Percentiles rank a stretch among this genome's conserved stretches.
Evolutionary conservation across 1,140 invertebrate species (phyloP).

Genomic region (Tetramorium parvispinum): DNA sequence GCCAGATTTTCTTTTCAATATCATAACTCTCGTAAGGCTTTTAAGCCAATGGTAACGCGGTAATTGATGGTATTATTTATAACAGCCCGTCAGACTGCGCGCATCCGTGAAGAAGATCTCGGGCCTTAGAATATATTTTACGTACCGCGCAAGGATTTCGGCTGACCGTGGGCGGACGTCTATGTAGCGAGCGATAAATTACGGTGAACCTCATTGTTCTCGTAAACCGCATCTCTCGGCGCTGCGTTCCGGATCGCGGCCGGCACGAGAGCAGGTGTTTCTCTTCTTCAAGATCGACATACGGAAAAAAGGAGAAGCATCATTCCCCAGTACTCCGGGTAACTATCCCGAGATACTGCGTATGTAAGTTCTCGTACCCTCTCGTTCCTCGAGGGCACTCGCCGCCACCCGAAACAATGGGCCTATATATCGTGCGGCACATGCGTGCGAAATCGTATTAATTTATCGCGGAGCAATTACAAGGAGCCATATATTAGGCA

Average conservation of each 20-base stretch:
- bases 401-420: conserved; percentile 76
- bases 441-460: conserved; percentile 84
- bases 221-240: conserved; percentile 59
- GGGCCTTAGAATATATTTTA: conserved; percentile 26
- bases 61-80: conserved; percentile 51
- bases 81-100: conserved; percentile 19
- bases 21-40: neutral
- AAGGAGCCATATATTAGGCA: conserved; percentile 81
- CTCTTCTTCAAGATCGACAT: conserved; percentile 60
- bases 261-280: conserved; percentile 61
- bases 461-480: conserved; percentile 83
- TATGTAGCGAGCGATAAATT: conserved; percentile 63
- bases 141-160: conserved; percentile 39
- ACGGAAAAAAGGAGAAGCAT: conserved; percentile 4
- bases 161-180: conserved; percentile 51
- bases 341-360: conserved; percentile 26
- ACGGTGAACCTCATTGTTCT: conserved; percentile 64
- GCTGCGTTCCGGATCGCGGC: conserved; percentile 12
- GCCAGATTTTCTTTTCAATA: neutral
- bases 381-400: conserved; percentile 46
- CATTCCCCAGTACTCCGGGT: neutral
- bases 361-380: conserved; percentile 45
- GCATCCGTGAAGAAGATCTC: conserved; percentile 38
- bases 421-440: conserved; percentile 81
- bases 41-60: conserved; percentile 28